Percentiles rank a stretch among this genome's conserved stretches.
Evolutionary conservation across 2,113 vertebrate species (phyloP).

Genomic region (Oceanites oceanicus): DNA sequence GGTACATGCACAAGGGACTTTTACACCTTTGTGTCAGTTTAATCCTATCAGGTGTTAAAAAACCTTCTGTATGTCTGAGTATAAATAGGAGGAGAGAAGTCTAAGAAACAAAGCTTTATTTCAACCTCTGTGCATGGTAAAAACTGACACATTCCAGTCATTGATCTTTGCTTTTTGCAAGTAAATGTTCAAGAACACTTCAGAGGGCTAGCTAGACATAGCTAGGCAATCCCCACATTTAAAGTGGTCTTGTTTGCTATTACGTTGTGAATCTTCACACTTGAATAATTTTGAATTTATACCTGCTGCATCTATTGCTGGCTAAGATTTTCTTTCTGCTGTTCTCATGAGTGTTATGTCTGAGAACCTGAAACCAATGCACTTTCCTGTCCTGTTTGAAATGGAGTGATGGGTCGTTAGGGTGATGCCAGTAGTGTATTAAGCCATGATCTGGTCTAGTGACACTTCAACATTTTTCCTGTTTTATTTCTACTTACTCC

Average conservation of each 20-base stretch:
- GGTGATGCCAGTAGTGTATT: not conserved
- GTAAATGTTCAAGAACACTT: not conserved
- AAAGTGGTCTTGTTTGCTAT: not conserved
- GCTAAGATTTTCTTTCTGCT: not conserved
- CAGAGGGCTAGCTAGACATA: not conserved
- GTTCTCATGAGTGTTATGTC: not conserved
- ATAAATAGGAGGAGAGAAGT: not conserved
- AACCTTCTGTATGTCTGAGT: not conserved
- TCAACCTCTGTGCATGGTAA: not conserved
- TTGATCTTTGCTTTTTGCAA: not conserved
- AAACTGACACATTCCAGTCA: not conserved
- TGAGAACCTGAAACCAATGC: not conserved
- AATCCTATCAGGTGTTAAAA: not conserved
- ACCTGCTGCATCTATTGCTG: not conserved
- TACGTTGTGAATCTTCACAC: not conserved
- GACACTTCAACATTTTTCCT: not conserved
- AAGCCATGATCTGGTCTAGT: not conserved
- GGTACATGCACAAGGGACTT: not conserved
- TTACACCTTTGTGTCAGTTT: not conserved
- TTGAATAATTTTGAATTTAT: not conserved
- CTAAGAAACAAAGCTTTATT: not conserved
- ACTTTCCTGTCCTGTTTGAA: not conserved
- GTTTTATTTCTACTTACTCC: not conserved
- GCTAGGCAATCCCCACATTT: not conserved
- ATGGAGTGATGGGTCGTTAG: not conserved